Percentiles rank a stretch among this genome's conserved stretches.
Evolutionary conservation across 2,888 invertebrate species (phyloP).

Genomic region (Rhogogaster chlorosoma): DNA sequence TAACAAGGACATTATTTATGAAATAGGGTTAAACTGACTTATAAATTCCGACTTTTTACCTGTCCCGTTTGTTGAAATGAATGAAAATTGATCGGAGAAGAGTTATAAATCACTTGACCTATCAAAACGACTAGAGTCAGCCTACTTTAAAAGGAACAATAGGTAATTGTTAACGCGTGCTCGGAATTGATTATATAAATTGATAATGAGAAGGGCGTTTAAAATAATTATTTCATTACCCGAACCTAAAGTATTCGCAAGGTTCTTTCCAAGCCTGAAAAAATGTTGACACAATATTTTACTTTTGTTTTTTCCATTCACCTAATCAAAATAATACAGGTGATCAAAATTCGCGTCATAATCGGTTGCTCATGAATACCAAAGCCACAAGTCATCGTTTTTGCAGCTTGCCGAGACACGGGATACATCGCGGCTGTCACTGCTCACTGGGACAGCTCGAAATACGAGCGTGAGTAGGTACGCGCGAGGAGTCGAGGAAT

Average conservation of each 20-base stretch:
- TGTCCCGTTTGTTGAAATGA: neutral
- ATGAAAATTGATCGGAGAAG: neutral
- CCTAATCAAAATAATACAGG: neutral
- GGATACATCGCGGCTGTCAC: slow-evolving; percentile 26
- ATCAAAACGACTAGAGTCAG: slow-evolving; percentile 1
- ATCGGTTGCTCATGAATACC: neutral
- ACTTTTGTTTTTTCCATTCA: neutral
- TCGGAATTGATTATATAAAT: slow-evolving; percentile 9
- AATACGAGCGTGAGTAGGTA: slow-evolving; percentile 3
- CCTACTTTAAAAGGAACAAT: neutral
- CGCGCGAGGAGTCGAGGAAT: slow-evolving; percentile 15
- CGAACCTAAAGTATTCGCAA: neutral
- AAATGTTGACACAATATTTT: neutral
- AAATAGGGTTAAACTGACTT: neutral
- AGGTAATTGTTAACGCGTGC: neutral
- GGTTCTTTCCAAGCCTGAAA: neutral
- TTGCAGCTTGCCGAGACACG: neutral
- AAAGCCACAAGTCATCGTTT: slow-evolving; percentile 9
- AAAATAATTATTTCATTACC: neutral
- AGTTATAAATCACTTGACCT: slow-evolving; percentile 17
- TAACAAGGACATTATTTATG: neutral
- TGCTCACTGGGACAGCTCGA: slow-evolving; percentile 26
- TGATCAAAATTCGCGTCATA: neutral
- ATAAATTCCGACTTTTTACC: neutral
- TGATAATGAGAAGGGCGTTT: neutral